A percentile compares a stretch with the other conserved stretches of the same genome.
Evolutionary conservation across 2,797 vertebrate genomes (phyloP).

Genomic region (Synaphobranchus kaupii): DNA sequence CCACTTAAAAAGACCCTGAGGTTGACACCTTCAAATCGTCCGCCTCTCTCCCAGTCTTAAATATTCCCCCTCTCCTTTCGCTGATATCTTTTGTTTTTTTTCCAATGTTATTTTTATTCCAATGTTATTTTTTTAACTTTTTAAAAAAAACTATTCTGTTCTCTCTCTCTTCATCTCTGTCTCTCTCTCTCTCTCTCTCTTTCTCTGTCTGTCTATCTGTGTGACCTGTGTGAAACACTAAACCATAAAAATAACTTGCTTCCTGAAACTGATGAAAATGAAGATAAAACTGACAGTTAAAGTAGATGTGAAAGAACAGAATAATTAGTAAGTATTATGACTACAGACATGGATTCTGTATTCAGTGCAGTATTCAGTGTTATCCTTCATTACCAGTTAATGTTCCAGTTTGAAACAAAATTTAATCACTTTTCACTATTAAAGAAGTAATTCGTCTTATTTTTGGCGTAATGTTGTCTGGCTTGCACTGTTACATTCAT

Average conservation of each 20-base stretch:
- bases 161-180: not conserved
- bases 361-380: not conserved
- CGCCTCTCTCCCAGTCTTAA: conserved; percentile 65
- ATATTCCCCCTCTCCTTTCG: conserved; percentile 70
- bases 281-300: not conserved
- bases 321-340: not conserved
- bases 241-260: not conserved
- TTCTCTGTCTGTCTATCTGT: not conserved
- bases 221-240: not conserved
- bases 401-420: not conserved
- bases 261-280: not conserved
- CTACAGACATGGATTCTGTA: not conserved
- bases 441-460: not conserved
- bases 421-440: not conserved
- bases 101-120: conserved; percentile 7
- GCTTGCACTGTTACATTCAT: not conserved
- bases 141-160: too few relatives aligned
- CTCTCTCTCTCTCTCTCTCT: not conserved
- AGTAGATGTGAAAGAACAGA: not conserved
- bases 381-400: not conserved
- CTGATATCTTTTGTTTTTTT: conserved; percentile 29
- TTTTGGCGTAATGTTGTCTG: not conserved
- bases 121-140: too few relatives aligned
- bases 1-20: conserved; percentile 81
- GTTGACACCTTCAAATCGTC: conserved; percentile 73